Evolutionary conservation across 2,797 vertebrate genomes (phyloP).

Genomic region (Cynodonichthys magdalenae): DNA sequence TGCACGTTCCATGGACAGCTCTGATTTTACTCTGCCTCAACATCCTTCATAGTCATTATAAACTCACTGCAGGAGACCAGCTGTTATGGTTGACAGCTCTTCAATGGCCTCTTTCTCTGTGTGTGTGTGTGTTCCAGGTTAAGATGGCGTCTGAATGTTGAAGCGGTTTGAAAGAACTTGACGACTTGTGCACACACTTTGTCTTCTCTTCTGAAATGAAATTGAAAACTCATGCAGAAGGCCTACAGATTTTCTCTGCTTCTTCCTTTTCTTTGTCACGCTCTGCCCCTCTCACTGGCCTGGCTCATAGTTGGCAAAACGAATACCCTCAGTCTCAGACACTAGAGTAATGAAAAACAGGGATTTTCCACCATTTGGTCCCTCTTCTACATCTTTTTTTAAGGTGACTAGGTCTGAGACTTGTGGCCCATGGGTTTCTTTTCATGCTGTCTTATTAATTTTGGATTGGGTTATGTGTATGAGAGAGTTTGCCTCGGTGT

Average conservation of each 20-base stretch:
- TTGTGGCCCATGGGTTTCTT: slow-evolving; percentile 37
- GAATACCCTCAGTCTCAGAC: slow-evolving; percentile 15
- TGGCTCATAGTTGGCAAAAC: slow-evolving; percentile 24
- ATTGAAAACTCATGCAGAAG: slow-evolving; percentile 55
- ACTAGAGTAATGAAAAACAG: slow-evolving; percentile 14
- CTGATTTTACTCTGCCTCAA: slow-evolving; percentile 36
- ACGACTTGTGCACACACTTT: slow-evolving; percentile 11
- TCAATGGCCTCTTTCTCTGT: slow-evolving; percentile 36
- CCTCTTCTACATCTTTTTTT: slow-evolving; percentile 28
- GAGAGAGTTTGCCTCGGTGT: slow-evolving; percentile 18
- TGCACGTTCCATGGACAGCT: slow-evolving; percentile 39
- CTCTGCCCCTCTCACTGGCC: slow-evolving; percentile 10
- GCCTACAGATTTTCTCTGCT: slow-evolving; percentile 30
- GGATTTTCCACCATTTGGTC: slow-evolving; percentile 34
- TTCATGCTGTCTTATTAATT: slow-evolving; percentile 46
- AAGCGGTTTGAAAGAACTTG: slow-evolving; percentile 42
- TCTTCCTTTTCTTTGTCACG: slow-evolving; percentile 4
- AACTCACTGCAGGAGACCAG: slow-evolving; percentile 49
- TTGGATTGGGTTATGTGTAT: slow-evolving; percentile 30
- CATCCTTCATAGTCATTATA: slow-evolving; percentile 61
- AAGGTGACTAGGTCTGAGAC: slow-evolving; percentile 25
- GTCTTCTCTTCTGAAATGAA: slow-evolving; percentile 46
- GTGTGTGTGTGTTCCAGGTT: slow-evolving; percentile 24
- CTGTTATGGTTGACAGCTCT: slow-evolving; percentile 45
- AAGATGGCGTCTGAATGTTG: slow-evolving; percentile 33